phyloP scores from a whole-genome alignment of 2,113 vertebrate genomes.

The Campylomormyrus numenius region DNA sequence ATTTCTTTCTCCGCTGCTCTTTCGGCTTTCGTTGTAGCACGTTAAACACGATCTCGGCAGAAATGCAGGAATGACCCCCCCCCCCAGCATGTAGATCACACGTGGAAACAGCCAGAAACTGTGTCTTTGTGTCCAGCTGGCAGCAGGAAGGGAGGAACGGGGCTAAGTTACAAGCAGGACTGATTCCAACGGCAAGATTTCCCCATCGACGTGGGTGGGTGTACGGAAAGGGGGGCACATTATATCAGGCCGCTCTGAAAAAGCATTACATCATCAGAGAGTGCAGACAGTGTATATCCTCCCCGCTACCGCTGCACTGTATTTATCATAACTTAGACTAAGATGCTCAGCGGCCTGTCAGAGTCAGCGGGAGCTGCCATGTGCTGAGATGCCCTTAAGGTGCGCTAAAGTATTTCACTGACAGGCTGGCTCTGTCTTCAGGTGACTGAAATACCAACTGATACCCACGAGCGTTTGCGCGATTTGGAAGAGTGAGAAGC shows the following conservation, averaged over 20 bases:
- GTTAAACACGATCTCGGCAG: slow-evolving; percentile 40
- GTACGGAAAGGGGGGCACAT: not conserved
- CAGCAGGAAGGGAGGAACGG: slow-evolving; percentile 52
- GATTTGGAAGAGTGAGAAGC: not conserved
- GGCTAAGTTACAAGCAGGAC: slow-evolving; percentile 55
- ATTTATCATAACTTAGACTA: not conserved
- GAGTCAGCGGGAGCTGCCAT: not conserved
- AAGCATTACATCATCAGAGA: not conserved
- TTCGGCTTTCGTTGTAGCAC: slow-evolving; percentile 34
- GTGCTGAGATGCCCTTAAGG: not conserved
- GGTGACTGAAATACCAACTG: not conserved
- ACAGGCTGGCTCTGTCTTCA: not conserved
- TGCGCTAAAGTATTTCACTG: not conserved
- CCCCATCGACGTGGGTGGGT: not conserved
- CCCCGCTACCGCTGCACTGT: not conserved
- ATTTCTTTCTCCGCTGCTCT: slow-evolving; percentile 27
- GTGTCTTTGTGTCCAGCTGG: slow-evolving; percentile 22
- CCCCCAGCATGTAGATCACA: slow-evolving; percentile 17
- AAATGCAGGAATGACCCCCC: slow-evolving; percentile 33
- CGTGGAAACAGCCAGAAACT: slow-evolving; percentile 23
- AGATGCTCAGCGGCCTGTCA: not conserved
- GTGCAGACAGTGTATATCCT: not conserved
- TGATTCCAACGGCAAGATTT: slow-evolving; percentile 44
- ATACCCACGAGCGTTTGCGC: not conserved
- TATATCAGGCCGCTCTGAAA: not conserved